A percentile compares a stretch with the other conserved stretches of the same genome.
phyloP scores from a whole-genome alignment of 2,113 vertebrate genomes.

The Chionomys nivalis region DNA sequence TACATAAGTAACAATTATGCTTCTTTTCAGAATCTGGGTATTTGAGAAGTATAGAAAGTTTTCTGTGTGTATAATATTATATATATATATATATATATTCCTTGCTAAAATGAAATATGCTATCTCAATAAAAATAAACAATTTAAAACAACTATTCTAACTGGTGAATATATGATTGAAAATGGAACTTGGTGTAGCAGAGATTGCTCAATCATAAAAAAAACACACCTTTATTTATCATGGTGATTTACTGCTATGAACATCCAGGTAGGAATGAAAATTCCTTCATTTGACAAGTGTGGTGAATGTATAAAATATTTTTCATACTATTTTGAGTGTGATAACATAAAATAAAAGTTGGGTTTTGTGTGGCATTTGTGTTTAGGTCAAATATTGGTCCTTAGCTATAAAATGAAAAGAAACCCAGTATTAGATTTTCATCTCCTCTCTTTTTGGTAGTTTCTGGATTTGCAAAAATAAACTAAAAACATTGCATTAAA shows the following conservation, averaged over 20 bases:
- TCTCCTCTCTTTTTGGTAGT: neutral
- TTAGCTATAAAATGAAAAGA: conserved; percentile 29
- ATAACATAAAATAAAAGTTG: conserved; percentile 35
- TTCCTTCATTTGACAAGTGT: conserved; percentile 50
- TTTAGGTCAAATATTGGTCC: conserved; percentile 22
- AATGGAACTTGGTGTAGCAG: neutral
- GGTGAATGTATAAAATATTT: conserved; percentile 43
- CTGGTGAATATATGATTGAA: conserved; percentile 19
- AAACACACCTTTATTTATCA: neutral
- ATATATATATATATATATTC: neutral
- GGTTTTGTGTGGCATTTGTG: conserved; percentile 12
- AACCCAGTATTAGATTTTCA: neutral
- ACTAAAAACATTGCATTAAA: neutral
- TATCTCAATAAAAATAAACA: neutral
- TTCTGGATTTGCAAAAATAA: conserved; percentile 44
- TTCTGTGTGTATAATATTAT: neutral
- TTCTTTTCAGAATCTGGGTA: conserved; percentile 12
- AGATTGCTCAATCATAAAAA: conserved; percentile 2
- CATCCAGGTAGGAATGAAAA: conserved; percentile 49
- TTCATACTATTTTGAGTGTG: conserved; percentile 46
- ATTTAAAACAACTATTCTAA: conserved; percentile 31
- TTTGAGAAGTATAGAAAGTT: neutral
- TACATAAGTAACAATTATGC: neutral
- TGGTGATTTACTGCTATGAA: conserved; percentile 10
- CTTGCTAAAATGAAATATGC: conserved; percentile 31